Base-by-base conservation (phyloP, 2,888 invertebrate genomes). In the Halocaridina rubra region DNA sequence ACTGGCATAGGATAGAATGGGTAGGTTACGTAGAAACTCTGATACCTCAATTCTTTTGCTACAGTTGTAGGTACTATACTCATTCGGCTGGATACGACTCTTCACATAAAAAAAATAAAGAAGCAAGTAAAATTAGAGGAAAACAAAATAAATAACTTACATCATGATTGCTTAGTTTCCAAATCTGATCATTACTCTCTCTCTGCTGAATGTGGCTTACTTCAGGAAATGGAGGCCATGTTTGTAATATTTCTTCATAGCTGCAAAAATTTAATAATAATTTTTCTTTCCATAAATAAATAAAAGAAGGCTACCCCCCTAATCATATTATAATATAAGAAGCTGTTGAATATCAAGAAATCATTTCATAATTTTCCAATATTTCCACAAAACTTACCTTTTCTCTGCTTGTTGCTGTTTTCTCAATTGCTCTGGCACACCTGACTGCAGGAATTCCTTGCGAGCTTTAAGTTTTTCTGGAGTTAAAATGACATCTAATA, bases 381-480 rank as follows among this genome's bases (percentile, higher is more conserved):
- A n/a, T n/a, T n/a, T n/a, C n/a, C 19, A 13, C 19, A 2, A 53
- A 53, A 53, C 33, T 8, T 61, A 86, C 86, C 79, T 86, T 30
- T 74, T 84, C 57, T 84, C 81, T 19, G 59, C 22, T n/a, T 30
- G 29, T 3, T 69, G 59, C 30, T 92, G 92, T 90, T 93, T 93
- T 88, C 93, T 93, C 71, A 94, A 90, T 88, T 93, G 92, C 30
- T 94, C 93, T 10, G 94, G 94, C 5, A 94, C 92, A n/a, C 95
- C 94, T 86, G 95, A 95, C 89, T 93, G 93, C 53, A 96, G 91
- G 91, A 96, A 95, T 86, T 93, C 93, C 87, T 93, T 93, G 89
- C 94, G 93, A 4, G 95, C 95, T 24, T 84, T 84, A 3, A 84
- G 46, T 32, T 78, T 84, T 27, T 71, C 24, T 33, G 82, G 82